Conservation (phyloP, 2,888 invertebrate species). For the Troilus luridus region DNA sequence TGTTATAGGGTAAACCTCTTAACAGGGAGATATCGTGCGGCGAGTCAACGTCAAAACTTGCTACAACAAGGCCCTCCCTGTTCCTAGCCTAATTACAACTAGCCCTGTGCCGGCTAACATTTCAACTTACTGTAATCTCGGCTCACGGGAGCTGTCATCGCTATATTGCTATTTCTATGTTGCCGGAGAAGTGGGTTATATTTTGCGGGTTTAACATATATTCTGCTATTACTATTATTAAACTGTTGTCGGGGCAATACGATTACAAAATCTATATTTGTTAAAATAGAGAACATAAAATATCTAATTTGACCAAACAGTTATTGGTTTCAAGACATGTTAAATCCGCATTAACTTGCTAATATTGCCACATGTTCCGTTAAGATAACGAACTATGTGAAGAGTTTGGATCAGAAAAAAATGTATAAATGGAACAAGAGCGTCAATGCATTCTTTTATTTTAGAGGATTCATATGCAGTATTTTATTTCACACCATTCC, state of each 20-base stretch:
- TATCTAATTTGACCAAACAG: no score
- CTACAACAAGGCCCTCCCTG: conserved; percentile 9
- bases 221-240: neutral
- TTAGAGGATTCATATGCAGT: no score
- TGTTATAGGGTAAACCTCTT: conserved; percentile 48
- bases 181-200: neutral
- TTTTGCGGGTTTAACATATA: neutral
- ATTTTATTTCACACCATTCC: no score
- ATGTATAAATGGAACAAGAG: no score
- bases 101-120: neutral
- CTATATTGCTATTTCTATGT: neutral
- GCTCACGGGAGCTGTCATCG: conserved; percentile 8
- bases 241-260: neutral
- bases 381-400: no score
- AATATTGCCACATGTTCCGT: no score
- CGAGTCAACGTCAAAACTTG: conserved; percentile 40
- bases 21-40: conserved; percentile 12
- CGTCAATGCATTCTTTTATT: no score
- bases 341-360: no score
- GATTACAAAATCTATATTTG: no score
- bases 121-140: conserved; percentile 36
- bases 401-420: no score
- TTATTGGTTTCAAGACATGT: no score
- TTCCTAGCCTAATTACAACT: conserved; percentile 42
- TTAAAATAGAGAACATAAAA: no score